Conservation (phyloP, 2,797 vertebrate genomes). For the Mormyrops boulengeri region DNA sequence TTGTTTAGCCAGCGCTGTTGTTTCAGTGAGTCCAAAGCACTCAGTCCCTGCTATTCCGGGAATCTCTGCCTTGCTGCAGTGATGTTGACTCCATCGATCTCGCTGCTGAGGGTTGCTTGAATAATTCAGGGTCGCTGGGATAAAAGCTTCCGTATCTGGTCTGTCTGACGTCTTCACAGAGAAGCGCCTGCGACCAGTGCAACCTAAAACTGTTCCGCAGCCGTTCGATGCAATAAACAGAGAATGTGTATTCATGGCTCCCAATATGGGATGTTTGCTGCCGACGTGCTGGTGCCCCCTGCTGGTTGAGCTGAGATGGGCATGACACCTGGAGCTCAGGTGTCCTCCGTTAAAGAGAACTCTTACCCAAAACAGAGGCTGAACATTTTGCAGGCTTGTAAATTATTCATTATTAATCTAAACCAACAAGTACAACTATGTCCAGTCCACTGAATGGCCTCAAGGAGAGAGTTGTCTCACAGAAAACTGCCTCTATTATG, state of each 20-base stretch:
- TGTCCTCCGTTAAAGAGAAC: background rate
- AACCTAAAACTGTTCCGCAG: background rate
- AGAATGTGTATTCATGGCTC: background rate
- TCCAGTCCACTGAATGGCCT: background rate
- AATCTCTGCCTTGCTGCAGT: background rate
- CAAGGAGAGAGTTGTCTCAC: background rate
- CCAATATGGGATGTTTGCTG: background rate
- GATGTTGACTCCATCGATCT: background rate
- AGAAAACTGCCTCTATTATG: background rate
- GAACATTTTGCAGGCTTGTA: background rate
- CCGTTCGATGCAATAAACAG: background rate
- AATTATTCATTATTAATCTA: background rate
- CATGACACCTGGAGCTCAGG: background rate
- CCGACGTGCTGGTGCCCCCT: background rate
- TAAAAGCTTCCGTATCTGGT: background rate
- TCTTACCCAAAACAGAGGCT: background rate
- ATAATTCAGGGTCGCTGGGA: constrained; percentile 11
- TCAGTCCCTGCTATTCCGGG: background rate
- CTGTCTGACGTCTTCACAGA: background rate
- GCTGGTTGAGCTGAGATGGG: background rate
- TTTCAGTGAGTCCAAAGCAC: background rate
- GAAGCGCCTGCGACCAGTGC: background rate
- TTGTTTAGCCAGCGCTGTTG: background rate
- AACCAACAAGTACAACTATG: background rate
- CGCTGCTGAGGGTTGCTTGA: background rate